Evolutionary conservation across 2,797 vertebrate genomes (phyloP).

Genomic region (Chiroxiphia lanceolata): DNA sequence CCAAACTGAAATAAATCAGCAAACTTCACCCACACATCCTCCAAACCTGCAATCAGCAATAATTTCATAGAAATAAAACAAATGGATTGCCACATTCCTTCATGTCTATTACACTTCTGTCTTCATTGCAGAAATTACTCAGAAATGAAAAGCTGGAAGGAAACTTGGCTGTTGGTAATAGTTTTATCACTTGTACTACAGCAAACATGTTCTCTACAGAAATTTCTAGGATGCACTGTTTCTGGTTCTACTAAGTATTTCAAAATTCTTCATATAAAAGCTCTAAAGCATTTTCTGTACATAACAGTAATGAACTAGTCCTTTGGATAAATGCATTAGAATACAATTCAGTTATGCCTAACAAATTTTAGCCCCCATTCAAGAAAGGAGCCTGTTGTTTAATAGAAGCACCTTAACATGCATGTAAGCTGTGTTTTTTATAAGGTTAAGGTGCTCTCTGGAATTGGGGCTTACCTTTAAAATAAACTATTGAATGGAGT

Average conservation of each 20-base stretch:
- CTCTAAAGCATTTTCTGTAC: neutral
- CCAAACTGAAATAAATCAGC: constrained; percentile 58
- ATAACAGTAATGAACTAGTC: neutral
- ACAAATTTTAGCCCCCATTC: neutral
- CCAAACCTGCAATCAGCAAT: constrained; percentile 72
- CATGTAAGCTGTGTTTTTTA: neutral
- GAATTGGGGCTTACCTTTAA: neutral
- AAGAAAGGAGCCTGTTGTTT: neutral
- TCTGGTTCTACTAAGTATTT: constrained; percentile 4
- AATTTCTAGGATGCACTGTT: constrained; percentile 12
- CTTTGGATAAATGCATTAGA: neutral
- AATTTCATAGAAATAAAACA: constrained; percentile 74
- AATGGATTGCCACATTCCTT: constrained; percentile 69
- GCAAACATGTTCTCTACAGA: neutral
- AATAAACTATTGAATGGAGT: neutral
- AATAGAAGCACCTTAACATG: neutral
- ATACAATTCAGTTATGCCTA: neutral
- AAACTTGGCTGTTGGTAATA: constrained; percentile 64
- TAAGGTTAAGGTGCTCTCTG: neutral
- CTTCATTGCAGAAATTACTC: constrained; percentile 66
- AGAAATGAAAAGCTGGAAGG: constrained; percentile 71
- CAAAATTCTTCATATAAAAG: neutral
- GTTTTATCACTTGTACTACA: constrained; percentile 59
- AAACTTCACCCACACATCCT: constrained; percentile 59
- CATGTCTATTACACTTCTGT: constrained; percentile 66